Evolutionary conservation across 2,113 vertebrate genomes (phyloP).

Genomic region (Gymnogyps californianus): DNA sequence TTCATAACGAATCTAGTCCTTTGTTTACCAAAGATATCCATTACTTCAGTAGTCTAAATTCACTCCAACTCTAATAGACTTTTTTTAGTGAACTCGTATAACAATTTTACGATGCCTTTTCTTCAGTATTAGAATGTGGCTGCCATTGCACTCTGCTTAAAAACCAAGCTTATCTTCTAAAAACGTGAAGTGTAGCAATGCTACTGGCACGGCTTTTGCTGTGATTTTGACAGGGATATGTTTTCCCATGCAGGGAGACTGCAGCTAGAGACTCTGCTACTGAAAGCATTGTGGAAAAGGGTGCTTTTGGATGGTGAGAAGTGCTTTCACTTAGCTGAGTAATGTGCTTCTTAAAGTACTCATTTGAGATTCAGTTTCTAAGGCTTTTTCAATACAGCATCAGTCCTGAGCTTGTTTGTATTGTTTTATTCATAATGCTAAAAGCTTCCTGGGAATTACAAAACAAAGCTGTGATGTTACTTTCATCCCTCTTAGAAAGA

Average conservation of each 20-base stretch:
- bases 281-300: conserved; percentile 1
- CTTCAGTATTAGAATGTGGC: background rate
- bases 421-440: background rate
- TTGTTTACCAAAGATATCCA: background rate
- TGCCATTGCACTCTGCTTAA: background rate
- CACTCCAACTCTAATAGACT: background rate
- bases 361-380: background rate
- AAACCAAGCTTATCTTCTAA: background rate
- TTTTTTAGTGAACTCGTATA: background rate
- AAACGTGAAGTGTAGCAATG: background rate
- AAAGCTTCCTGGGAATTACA: background rate
- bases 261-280: conserved; percentile 14
- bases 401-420: background rate
- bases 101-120: background rate
- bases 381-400: background rate
- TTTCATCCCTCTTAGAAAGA: background rate
- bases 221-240: background rate
- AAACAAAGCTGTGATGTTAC: background rate
- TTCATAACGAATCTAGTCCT: background rate
- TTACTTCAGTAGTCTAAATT: background rate
- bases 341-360: background rate
- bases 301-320: conserved; percentile 7
- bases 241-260: conserved; percentile 13
- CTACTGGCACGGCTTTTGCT: background rate
- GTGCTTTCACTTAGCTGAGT: background rate